phyloP scores from a whole-genome alignment of 2,797 vertebrate species.

The Myripristis jacobus region DNA sequence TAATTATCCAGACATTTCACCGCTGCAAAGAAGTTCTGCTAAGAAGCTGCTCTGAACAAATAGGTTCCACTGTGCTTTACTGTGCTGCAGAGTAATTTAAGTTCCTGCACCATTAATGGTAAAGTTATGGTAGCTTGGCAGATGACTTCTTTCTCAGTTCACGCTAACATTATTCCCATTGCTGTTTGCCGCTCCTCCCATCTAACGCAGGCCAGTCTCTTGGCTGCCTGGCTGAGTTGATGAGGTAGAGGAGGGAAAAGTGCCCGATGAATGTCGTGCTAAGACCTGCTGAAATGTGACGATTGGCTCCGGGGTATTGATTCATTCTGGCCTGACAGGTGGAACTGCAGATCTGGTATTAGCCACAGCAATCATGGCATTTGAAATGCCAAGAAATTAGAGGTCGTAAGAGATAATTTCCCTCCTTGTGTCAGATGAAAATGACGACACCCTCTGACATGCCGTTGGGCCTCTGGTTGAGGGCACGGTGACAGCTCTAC shows the following conservation, averaged over 20 bases:
- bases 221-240: slow-evolving; percentile 44
- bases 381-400: slow-evolving; percentile 95
- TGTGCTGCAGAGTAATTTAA: background rate
- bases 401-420: slow-evolving; percentile 91
- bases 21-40: background rate
- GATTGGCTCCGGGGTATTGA: slow-evolving; percentile 88
- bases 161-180: background rate
- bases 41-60: background rate
- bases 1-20: slow-evolving; percentile 5
- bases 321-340: slow-evolving; percentile 91
- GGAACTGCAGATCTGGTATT: slow-evolving; percentile 86
- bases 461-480: slow-evolving; percentile 83
- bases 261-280: slow-evolving; percentile 69
- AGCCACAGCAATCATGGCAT: slow-evolving; percentile 92
- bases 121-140: slow-evolving; percentile 2
- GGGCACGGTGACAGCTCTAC: slow-evolving; percentile 91
- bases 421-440: slow-evolving; percentile 86
- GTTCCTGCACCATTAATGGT: background rate
- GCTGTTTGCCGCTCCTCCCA: slow-evolving; percentile 13
- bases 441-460: slow-evolving; percentile 89
- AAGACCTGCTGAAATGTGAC: slow-evolving; percentile 79
- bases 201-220: background rate
- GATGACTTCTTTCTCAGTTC: slow-evolving; percentile 16
- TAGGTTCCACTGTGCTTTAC: background rate
- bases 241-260: slow-evolving; percentile 60